Evolutionary conservation across 2,797 vertebrate species (phyloP).

Genomic region (Eospalax fontanierii): DNA sequence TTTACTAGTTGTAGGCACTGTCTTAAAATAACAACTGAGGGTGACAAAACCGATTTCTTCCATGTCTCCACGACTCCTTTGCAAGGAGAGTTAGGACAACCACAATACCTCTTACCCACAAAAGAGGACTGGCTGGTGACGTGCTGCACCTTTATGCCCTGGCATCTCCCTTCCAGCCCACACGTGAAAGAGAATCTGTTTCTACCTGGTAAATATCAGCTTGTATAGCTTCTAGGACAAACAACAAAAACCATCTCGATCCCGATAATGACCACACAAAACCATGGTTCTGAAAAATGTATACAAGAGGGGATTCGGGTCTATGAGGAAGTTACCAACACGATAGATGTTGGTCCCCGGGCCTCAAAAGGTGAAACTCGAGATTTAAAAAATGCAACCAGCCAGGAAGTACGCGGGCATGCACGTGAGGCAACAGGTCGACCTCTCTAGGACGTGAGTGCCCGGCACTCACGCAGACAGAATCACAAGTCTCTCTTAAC

Average conservation of each 20-base stretch:
- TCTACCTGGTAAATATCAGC: slow-evolving; percentile 4
- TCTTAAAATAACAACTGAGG: background rate
- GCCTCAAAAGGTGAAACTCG: background rate
- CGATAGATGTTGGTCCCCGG: background rate
- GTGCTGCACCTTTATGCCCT: background rate
- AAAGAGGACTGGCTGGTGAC: background rate
- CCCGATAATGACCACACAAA: background rate
- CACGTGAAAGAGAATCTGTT: background rate
- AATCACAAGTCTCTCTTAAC: slow-evolving; percentile 74
- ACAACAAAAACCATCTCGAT: background rate
- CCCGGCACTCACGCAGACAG: slow-evolving; percentile 59
- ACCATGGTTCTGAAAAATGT: background rate
- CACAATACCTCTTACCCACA: background rate
- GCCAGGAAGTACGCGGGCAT: background rate
- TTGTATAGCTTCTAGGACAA: background rate
- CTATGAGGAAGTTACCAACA: background rate
- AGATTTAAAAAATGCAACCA: background rate
- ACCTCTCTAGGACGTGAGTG: slow-evolving; percentile 73
- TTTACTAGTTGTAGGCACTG: background rate
- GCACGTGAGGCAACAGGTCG: slow-evolving; percentile 70
- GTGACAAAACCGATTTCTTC: background rate
- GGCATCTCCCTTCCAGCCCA: background rate
- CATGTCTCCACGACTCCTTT: background rate
- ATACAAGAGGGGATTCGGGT: background rate
- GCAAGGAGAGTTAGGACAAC: background rate